phyloP scores from a whole-genome alignment of 2,888 invertebrate species.

The Platycheirus albimanus region DNA sequence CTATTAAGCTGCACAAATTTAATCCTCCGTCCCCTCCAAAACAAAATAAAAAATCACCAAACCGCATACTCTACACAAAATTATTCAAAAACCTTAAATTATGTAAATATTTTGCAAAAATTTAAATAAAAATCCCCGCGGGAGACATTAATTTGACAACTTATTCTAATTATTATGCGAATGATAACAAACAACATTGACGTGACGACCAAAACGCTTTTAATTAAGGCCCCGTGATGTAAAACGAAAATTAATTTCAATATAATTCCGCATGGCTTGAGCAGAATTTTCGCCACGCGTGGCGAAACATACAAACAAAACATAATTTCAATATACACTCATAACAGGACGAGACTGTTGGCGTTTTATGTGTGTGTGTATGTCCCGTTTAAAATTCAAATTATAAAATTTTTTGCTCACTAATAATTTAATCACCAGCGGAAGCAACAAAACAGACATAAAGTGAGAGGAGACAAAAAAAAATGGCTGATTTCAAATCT shows the following conservation, averaged over 20 bases:
- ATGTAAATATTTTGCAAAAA: constrained; percentile 55
- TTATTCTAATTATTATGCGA: constrained; percentile 58
- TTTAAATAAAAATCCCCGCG: constrained; percentile 26
- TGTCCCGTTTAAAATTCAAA: constrained; percentile 65
- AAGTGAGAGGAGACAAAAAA: constrained; percentile 25
- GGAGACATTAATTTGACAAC: constrained; percentile 54
- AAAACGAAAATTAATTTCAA: constrained; percentile 66
- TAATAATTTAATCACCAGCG: constrained; percentile 68
- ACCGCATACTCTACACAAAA: constrained; percentile 8
- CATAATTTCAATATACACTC: constrained; percentile 19
- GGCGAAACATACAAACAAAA: constrained; percentile 28
- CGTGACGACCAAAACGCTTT: constrained; percentile 43
- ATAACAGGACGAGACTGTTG: neutral
- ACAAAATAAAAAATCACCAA: no score
- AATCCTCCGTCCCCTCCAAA: constrained; percentile 25
- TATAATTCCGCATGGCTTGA: constrained; percentile 53
- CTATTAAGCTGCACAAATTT: constrained; percentile 55
- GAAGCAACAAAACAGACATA: constrained; percentile 13
- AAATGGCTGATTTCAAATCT: constrained; percentile 60
- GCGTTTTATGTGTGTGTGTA: neutral
- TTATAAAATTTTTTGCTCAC: constrained; percentile 62
- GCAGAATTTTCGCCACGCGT: constrained; percentile 30
- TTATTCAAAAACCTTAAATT: constrained; percentile 13
- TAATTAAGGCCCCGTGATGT: constrained; percentile 57
- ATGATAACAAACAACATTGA: constrained; percentile 29